Conservation (phyloP, 2,113 vertebrate species). For the Leptodactylus fuscus region DNA sequence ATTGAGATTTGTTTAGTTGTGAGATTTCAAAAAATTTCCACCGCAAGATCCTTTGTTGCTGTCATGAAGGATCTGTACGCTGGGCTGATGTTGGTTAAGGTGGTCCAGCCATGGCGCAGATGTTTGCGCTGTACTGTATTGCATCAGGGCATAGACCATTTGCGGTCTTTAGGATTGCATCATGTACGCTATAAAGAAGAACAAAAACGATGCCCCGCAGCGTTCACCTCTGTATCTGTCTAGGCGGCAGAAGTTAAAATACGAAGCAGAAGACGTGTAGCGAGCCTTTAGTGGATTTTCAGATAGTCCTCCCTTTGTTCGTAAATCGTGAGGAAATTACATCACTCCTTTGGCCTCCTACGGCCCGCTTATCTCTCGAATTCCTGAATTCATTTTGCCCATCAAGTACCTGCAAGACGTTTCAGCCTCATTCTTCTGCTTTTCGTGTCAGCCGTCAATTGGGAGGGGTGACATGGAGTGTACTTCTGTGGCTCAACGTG, state of each 20-base stretch:
- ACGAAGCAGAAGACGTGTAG: neutral
- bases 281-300: neutral
- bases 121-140: neutral
- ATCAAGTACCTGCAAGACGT: conserved; percentile 22
- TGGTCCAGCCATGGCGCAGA: conserved; percentile 8
- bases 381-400: conserved; percentile 26
- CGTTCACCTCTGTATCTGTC: neutral
- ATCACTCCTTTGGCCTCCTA: conserved; percentile 34
- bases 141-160: neutral
- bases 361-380: conserved; percentile 30
- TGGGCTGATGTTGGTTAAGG: neutral
- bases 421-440: conserved; percentile 4
- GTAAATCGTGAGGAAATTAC: conserved; percentile 42
- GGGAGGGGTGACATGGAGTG: neutral
- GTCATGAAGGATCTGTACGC: neutral
- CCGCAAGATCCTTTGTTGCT: conserved; percentile 14
- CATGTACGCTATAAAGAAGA: neutral
- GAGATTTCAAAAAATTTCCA: neutral
- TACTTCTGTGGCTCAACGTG: conserved; percentile 23
- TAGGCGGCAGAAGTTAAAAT: neutral
- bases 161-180: neutral
- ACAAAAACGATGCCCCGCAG: neutral
- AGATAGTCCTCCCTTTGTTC: conserved; percentile 51
- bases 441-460: neutral
- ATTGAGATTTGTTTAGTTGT: neutral